Conservation (phyloP, 64 coral and sea anemone species). For the Pocillopora verrucosa region DNA sequence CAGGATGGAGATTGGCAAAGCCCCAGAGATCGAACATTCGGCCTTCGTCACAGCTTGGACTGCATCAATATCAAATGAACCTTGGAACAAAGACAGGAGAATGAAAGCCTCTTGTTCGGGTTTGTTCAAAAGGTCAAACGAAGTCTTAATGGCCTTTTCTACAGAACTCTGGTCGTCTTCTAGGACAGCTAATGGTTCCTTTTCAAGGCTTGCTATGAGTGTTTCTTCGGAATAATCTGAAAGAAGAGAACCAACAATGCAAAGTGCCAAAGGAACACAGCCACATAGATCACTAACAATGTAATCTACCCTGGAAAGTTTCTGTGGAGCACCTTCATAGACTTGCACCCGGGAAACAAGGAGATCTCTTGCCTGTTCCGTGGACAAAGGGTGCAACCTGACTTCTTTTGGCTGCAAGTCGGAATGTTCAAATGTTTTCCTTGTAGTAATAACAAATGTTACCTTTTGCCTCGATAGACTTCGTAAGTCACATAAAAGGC, state of each 20-base stretch:
- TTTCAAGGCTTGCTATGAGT: background rate
- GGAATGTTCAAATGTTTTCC: background rate
- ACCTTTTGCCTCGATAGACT: conserved; percentile 4
- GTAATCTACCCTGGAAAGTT: background rate
- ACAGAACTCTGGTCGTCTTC: background rate
- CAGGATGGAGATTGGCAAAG: conserved; percentile 3
- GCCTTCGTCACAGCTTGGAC: background rate
- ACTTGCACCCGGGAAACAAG: background rate
- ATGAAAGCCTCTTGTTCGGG: background rate
- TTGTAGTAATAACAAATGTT: conserved; percentile 17
- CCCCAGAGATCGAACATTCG: background rate
- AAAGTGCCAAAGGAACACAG: conserved; percentile 32
- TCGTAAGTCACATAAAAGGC: background rate
- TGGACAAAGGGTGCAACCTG: background rate
- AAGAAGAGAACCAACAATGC: conserved; percentile 41
- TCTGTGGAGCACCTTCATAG: background rate
- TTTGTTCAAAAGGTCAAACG: conserved; percentile 7
- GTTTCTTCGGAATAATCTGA: conserved; percentile 9
- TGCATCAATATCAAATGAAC: conserved; percentile 42
- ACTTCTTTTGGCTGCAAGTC: background rate
- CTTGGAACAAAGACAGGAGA: conserved; percentile 22
- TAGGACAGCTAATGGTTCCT: background rate
- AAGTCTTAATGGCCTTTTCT: conserved; percentile 2
- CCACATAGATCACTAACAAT: conserved; percentile 28
- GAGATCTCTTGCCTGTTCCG: background rate